These are phyloP conservation scores for Sebastes fasciatus DNA, from an alignment of 2,113 vertebrate species.

Conservation along the genomic window DNA sequence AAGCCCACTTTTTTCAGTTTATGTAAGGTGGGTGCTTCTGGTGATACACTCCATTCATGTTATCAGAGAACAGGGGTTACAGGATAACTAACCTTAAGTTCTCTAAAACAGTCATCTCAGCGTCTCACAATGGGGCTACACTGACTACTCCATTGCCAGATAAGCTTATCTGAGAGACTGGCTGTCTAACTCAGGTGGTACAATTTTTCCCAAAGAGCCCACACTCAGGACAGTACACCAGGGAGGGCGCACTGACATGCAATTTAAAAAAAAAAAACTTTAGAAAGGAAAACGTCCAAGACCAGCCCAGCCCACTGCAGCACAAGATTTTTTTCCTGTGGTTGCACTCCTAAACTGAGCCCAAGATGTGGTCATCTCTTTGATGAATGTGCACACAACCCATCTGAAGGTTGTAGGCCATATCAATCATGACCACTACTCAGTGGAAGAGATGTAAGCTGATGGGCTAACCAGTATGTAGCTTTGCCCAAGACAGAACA, in stretches of 20 bases:
- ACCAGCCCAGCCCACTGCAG: neutral
- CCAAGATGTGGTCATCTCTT: neutral
- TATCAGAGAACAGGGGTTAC: slow-evolving; percentile 35
- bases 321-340: neutral
- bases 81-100: slow-evolving; percentile 35
- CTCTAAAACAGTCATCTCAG: slow-evolving; percentile 28
- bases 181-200: slow-evolving; percentile 16
- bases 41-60: slow-evolving; percentile 13
- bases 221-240: slow-evolving; percentile 3
- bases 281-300: neutral
- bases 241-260: neutral
- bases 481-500: neutral
- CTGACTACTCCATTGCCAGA: slow-evolving; percentile 13
- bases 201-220: neutral
- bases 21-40: slow-evolving; percentile 20
- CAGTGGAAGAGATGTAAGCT: neutral
- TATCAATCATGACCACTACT: neutral
- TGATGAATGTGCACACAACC: neutral
- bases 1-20: slow-evolving; percentile 18
- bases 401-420: neutral
- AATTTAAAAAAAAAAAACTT: neutral
- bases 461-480: neutral
- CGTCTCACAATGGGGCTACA: slow-evolving; percentile 18
- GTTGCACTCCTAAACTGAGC: neutral
- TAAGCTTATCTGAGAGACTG: slow-evolving; percentile 31